Base-by-base conservation (phyloP, 1,140 invertebrate species). In the Bilobella aurantiaca region DNA sequence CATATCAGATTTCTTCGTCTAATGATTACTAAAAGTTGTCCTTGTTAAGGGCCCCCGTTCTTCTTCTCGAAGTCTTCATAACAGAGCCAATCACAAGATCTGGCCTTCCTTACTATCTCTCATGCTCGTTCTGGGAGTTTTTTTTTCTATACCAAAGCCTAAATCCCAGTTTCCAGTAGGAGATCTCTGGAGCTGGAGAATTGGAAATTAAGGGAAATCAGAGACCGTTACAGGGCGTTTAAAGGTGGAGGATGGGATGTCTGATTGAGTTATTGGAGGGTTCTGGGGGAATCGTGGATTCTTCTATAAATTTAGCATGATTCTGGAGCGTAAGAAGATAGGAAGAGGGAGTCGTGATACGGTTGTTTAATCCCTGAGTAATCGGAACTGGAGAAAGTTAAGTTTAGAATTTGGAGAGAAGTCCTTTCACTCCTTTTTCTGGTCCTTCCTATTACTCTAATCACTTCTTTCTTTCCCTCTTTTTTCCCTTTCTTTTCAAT, bases 381-480 rank as follows among this genome's bases (percentile, higher is more conserved):
- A 53, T 53, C 14, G 49, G 49, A 16, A 53, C 49, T 18, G 49
- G 49, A 23, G 8, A 23, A 53, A 53, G 21, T 8, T 16, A 53
- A 53, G 23, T 12, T 53, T 53, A 18, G 23, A 23, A 53, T 23
- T 23, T 23, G 49, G n/a, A n/a, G n/a, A n/a, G n/a, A n/a, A 53
- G 12, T 53, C 5, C 49, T 53, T 53, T 53, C 49, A 53, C 49
- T 53, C 49, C 49, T 53, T 53, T 23, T 23, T 23, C 49, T 5
- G 14, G 49, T 53, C 34, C n/a, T n/a, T 42, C 37, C 49, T 53
- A 53, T 53, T 53, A 53, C 49, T 53, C 49, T 53, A 53, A 53
- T 53, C 14, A 53, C 14, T 53, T 53, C n/a, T 53, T 53, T 53
- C 49, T 53, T 53, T 53, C 49, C 25, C 21, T 53, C 21, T 23